Evolutionary conservation across 2,113 vertebrate species (phyloP), one percentile per base, ranked within the genome.

Genomic region (Callorhinus ursinus): DNA sequence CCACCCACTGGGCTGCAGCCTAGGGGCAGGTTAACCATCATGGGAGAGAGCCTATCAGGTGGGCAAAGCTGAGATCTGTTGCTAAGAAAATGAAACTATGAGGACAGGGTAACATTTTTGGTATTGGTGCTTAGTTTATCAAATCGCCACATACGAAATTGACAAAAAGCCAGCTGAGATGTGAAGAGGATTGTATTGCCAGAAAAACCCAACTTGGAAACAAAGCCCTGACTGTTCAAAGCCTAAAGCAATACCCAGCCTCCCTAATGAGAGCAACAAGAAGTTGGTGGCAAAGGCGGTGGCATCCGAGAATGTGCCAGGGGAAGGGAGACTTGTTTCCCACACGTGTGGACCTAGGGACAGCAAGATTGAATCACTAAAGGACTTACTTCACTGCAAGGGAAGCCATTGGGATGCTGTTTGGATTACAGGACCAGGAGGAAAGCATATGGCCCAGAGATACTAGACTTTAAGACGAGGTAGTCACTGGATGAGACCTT

Each of bases 1-100:
- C 18, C 86, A 51, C 24, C 61, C 46, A n/a, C 7, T 21, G 46
- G 4, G 33, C 76, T 79, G 65, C 10, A 74, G 55, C 5, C 21
- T 36, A 26, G 16, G 31, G 42, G 26, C 77, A 83, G 15, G n/a
- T 22, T 53, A 88, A n/a, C 46, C 36, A 51, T 85, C 63, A 55
- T 22, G 22, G 86, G 28, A 77, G 57, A 85, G 36, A 97, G 21
- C 18, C 55, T 57, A 59, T 22, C 36, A 42, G 42, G 57, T 67
- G 42, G 42, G n/a, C 39, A 95, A 92, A 97, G 55, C 82, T 88
- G 53, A 82, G 67, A 28, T 93, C 59, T 93, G 39, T 93, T 92
- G 59, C 90, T 95, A 86, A 88, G 88, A 93, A 8, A 87, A 81
- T 96, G 72, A 86, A 95, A 77, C 18, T 94, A 13, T 21, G 42